Percentiles rank a stretch among this genome's conserved stretches.
phyloP scores from a whole-genome alignment of 2,113 vertebrate genomes.

The Pachyramphus minor region DNA sequence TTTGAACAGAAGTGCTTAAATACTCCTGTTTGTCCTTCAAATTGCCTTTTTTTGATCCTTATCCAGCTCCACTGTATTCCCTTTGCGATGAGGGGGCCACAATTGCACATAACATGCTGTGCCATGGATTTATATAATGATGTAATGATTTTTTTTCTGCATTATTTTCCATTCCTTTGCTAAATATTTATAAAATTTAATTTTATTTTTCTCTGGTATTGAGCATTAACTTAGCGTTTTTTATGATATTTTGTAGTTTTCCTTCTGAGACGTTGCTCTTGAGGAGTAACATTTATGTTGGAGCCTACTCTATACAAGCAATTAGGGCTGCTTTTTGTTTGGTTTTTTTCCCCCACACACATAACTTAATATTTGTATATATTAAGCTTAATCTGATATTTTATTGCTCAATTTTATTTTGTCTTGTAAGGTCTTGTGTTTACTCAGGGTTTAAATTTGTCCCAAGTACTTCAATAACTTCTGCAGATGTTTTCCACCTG shows the following conservation, averaged over 20 bases:
- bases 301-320: not conserved
- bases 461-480: not conserved
- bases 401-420: not conserved
- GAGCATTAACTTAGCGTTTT: not conserved
- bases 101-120: not conserved
- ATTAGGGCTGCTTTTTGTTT: not conserved
- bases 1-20: not conserved
- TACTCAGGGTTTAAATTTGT: not conserved
- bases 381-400: not conserved
- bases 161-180: not conserved
- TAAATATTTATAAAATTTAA: not conserved
- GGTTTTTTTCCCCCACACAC: not conserved
- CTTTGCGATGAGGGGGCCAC: not conserved
- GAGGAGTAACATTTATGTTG: not conserved
- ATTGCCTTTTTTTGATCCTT: not conserved
- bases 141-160: not conserved
- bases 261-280: not conserved
- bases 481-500: not conserved
- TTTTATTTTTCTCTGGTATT: not conserved
- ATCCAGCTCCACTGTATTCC: not conserved
- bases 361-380: not conserved
- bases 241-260: not conserved
- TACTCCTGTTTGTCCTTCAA: not conserved
- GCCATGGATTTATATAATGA: not conserved
- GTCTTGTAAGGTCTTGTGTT: not conserved